Conservation (phyloP, 64 coral and sea anemone species). For the Stichodactyla helianthus region DNA sequence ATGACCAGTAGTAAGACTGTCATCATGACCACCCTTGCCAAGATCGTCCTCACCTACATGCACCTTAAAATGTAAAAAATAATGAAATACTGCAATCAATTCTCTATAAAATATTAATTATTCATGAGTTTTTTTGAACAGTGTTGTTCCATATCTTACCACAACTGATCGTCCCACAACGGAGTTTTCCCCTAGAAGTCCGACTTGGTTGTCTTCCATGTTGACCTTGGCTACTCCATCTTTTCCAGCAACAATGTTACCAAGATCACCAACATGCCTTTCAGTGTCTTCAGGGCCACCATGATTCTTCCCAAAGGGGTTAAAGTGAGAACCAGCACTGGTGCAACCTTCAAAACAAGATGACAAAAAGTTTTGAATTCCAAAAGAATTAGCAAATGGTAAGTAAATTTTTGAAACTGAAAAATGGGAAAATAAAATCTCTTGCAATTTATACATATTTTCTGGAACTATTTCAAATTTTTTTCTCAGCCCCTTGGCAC, state of each 20-base stretch:
- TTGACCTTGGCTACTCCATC: slow-evolving; percentile 59
- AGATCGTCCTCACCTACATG: slow-evolving; percentile 65
- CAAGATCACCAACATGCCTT: slow-evolving; percentile 76
- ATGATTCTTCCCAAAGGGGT: slow-evolving; percentile 73
- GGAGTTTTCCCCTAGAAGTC: slow-evolving; percentile 49
- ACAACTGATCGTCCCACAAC: slow-evolving; percentile 78
- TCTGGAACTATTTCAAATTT: no score
- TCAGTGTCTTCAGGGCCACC: slow-evolving; percentile 75
- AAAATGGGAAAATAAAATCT: no score
- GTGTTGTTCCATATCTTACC: slow-evolving; percentile 8
- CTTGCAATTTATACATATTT: no score
- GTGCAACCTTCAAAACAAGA: slow-evolving; percentile 24
- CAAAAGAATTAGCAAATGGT: neutral
- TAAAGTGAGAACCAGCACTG: slow-evolving; percentile 78
- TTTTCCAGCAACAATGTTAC: slow-evolving; percentile 47
- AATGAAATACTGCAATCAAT: neutral
- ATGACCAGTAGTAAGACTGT: slow-evolving; percentile 70
- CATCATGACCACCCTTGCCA: slow-evolving; percentile 63
- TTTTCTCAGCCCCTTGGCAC: no score
- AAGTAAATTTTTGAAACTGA: neutral
- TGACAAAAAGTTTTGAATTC: neutral
- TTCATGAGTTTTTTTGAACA: no score
- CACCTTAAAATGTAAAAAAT: slow-evolving; percentile 26
- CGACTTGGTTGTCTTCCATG: slow-evolving; percentile 52
- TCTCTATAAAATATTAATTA: no score